Conservation (phyloP, 2,888 invertebrate species). For the Machimus rusticus region DNA sequence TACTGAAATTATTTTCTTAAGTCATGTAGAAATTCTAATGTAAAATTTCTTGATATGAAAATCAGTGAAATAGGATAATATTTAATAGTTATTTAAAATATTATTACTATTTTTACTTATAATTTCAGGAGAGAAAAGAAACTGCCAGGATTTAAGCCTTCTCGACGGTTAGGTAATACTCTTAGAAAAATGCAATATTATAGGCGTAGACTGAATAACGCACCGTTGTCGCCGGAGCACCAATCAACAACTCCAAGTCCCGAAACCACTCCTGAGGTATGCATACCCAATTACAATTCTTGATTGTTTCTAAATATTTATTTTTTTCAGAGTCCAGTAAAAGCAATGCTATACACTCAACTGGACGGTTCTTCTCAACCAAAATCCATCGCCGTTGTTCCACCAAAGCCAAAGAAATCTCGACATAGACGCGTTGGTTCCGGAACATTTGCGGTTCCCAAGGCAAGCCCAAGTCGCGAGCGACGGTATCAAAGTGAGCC, state of each 20-base stretch:
- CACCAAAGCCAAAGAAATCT: slow-evolving; percentile 62
- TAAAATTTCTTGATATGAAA: not conserved
- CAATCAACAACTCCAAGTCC: slow-evolving; percentile 63
- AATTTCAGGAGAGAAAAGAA: slow-evolving; percentile 60
- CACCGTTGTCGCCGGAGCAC: slow-evolving; percentile 52
- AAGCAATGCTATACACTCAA: slow-evolving; percentile 69
- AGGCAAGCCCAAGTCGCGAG: slow-evolving; percentile 66
- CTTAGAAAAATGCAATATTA: slow-evolving; percentile 62
- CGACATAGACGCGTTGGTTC: slow-evolving; percentile 70
- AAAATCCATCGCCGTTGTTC: slow-evolving; percentile 64
- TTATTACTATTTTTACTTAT: not conserved
- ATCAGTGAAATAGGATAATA: not conserved
- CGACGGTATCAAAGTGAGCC: slow-evolving; percentile 64
- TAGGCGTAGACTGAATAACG: slow-evolving; percentile 57
- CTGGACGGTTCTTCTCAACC: slow-evolving; percentile 66
- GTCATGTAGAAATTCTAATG: not conserved
- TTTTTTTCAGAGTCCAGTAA: slow-evolving; percentile 64
- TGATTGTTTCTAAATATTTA: not conserved
- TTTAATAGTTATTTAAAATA: no score
- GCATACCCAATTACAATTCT: not conserved
- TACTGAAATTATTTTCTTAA: no score
- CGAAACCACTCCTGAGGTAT: slow-evolving; percentile 62
- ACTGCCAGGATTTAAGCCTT: slow-evolving; percentile 59
- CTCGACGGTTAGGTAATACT: slow-evolving; percentile 58
- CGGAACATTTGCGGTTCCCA: slow-evolving; percentile 65